Conservation (phyloP, 2,888 invertebrate genomes). For the Cosmorhoe ocellata region DNA sequence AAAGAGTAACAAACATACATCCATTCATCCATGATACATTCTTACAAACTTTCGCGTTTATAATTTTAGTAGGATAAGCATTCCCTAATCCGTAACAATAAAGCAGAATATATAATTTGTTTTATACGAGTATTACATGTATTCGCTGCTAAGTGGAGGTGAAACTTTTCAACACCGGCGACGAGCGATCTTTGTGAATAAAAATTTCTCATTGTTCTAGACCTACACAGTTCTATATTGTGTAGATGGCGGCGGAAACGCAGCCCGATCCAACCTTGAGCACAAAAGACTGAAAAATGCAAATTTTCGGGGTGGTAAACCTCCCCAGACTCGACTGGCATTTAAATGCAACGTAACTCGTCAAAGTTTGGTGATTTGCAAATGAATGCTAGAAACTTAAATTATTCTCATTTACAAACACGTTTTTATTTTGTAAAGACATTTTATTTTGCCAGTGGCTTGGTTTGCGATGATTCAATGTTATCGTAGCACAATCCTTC, state of each 20-base stretch:
- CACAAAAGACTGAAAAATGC: constrained; percentile 65
- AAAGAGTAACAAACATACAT: too few species aligned
- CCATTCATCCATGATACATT: too few species aligned
- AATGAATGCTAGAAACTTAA: constrained; percentile 56
- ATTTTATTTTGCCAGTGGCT: background rate
- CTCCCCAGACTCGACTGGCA: constrained; percentile 46
- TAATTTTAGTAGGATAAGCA: too few species aligned
- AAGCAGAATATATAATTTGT: constrained; percentile 42
- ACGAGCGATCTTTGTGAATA: constrained; percentile 41
- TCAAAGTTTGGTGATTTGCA: constrained; percentile 65
- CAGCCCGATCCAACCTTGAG: constrained; percentile 42
- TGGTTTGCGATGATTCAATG: background rate
- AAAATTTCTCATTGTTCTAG: constrained; percentile 33
- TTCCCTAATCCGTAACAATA: constrained; percentile 19
- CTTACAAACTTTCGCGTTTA: too few species aligned
- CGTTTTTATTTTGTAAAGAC: constrained; percentile 12
- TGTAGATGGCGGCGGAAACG: constrained; percentile 33
- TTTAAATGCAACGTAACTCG: constrained; percentile 73
- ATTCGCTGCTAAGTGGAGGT: constrained; percentile 40
- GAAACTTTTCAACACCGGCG: constrained; percentile 41
- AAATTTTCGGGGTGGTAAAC: constrained; percentile 52
- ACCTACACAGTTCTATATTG: constrained; percentile 33
- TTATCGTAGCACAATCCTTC: too few species aligned
- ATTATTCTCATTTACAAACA: constrained; percentile 29
- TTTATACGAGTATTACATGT: constrained; percentile 42